Conservation (phyloP, 2,888 invertebrate species). For the Sphecodes monilicornis region DNA sequence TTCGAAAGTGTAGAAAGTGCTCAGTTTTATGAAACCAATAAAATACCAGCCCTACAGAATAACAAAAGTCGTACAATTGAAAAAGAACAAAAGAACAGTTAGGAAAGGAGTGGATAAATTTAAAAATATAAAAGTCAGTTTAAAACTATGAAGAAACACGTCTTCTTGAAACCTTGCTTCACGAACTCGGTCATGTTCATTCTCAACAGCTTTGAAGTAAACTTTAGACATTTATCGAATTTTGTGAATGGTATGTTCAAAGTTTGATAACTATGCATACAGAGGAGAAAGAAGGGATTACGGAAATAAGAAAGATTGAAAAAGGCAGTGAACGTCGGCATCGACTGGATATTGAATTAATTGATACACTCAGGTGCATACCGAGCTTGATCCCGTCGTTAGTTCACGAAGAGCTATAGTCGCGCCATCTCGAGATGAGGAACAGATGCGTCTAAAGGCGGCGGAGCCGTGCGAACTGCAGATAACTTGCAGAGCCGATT, state of each 20-base stretch:
- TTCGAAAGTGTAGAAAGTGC: no score
- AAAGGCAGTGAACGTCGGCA: not conserved
- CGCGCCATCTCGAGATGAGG: slow-evolving; percentile 52
- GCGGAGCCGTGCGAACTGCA: slow-evolving; percentile 20
- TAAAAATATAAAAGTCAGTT: no score
- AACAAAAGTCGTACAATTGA: no score
- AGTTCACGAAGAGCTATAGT: slow-evolving; percentile 3
- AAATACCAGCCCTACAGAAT: no score
- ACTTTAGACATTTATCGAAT: not conserved
- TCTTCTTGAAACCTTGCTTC: no score
- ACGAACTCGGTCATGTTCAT: no score
- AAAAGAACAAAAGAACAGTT: no score
- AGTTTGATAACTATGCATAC: no score
- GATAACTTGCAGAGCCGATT: slow-evolving; percentile 44
- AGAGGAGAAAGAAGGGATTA: not conserved
- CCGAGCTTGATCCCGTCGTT: not conserved
- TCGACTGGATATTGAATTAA: not conserved
- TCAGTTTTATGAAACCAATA: no score
- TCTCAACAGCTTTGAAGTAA: no score
- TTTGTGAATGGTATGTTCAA: not conserved
- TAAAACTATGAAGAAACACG: no score
- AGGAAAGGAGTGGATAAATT: no score
- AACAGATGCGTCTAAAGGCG: slow-evolving; percentile 18
- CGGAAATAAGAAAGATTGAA: not conserved
- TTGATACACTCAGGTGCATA: not conserved